phyloP scores from a whole-genome alignment of 2,888 invertebrate genomes.

The Leucozona laternaria region DNA sequence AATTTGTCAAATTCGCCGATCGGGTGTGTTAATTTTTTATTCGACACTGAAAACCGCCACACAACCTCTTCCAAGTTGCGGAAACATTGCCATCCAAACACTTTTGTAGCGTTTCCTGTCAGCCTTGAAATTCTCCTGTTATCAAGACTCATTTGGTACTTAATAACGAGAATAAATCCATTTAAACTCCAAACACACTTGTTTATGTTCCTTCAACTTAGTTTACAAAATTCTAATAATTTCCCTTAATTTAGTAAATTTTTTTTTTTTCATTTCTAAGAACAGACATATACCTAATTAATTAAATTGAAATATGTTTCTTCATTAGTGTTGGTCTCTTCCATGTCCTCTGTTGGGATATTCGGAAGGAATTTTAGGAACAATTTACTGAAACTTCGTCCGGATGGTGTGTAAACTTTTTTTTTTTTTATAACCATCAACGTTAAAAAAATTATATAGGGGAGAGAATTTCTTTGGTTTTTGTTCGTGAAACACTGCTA shows the following conservation, averaged over 20 bases:
- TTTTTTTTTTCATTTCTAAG: not conserved
- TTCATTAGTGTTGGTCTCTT: slow-evolving; percentile 46
- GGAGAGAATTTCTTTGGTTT: slow-evolving; percentile 4
- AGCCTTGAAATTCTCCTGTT: too few relatives aligned
- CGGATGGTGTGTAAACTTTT: slow-evolving; percentile 38
- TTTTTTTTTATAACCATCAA: not conserved
- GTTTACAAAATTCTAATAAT: not conserved
- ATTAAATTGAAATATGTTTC: slow-evolving; percentile 55
- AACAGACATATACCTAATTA: slow-evolving; percentile 39
- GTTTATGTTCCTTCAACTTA: not conserved
- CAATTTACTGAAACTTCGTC: slow-evolving; percentile 58
- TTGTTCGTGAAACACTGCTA: not conserved
- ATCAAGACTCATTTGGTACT: not conserved
- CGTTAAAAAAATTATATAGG: not conserved
- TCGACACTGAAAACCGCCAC: too few relatives aligned
- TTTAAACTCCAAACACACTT: not conserved
- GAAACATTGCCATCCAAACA: too few relatives aligned
- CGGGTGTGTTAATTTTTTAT: too few relatives aligned
- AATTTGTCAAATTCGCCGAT: too few relatives aligned
- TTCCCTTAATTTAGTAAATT: not conserved
- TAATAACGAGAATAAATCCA: not conserved
- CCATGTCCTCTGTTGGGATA: not conserved
- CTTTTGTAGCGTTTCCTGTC: too few relatives aligned
- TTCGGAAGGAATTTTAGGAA: slow-evolving; percentile 49
- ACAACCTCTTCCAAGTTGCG: too few relatives aligned